Evolutionary conservation across 2,797 vertebrate genomes (phyloP).

Genomic region (Euphonia xanthogaster): DNA sequence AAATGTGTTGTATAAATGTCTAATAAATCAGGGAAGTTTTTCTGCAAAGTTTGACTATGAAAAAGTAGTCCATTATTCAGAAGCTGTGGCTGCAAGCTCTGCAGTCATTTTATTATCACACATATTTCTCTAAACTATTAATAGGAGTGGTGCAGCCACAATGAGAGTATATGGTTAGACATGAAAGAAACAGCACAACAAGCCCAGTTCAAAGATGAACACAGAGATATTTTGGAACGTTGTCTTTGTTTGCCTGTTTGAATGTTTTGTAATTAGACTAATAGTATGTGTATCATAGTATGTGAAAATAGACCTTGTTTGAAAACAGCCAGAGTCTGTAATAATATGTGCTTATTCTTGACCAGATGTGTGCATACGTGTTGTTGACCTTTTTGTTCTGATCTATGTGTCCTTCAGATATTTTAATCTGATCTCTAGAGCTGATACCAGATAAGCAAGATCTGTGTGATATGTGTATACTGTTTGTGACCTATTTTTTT

Average conservation of each 20-base stretch:
- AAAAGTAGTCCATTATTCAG: neutral
- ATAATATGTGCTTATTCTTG: neutral
- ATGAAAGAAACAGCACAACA: neutral
- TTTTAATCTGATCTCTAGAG: neutral
- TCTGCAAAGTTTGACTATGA: neutral
- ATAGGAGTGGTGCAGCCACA: neutral
- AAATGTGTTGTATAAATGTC: neutral
- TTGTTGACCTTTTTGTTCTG: neutral
- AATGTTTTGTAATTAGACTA: neutral
- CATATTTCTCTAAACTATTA: neutral
- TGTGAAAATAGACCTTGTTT: neutral
- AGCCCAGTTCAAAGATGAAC: neutral
- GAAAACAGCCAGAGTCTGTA: neutral
- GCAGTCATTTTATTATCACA: neutral
- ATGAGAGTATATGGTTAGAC: neutral
- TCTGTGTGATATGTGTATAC: fast-evolving
- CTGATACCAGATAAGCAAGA: neutral
- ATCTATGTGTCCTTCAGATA: neutral
- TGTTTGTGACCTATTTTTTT: neutral
- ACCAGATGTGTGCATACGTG: neutral
- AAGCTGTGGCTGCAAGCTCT: neutral
- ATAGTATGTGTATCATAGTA: neutral
- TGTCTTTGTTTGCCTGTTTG: neutral
- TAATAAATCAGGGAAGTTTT: neutral
- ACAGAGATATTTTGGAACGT: neutral